Evolutionary conservation across 1,140 invertebrate genomes (phyloP).

Genomic region (Pararge aegeria): DNA sequence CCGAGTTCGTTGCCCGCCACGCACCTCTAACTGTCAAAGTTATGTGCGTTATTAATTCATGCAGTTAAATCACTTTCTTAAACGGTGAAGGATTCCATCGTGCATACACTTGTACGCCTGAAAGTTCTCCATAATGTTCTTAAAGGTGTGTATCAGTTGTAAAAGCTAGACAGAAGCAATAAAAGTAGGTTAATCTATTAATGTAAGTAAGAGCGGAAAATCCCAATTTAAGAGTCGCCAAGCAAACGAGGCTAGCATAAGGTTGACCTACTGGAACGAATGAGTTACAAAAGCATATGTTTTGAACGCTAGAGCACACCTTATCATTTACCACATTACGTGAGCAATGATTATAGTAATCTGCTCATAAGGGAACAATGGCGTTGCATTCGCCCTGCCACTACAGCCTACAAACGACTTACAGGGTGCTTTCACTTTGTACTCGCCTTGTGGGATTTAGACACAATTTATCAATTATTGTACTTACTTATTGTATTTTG

Average conservation of each 20-base stretch:
- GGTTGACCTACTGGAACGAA: constrained; percentile 58
- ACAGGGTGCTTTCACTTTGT: constrained; percentile 39
- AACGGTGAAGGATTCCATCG: no score
- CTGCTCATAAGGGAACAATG: constrained; percentile 72
- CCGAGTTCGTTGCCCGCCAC: no score
- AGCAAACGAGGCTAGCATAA: constrained; percentile 42
- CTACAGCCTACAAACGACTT: constrained; percentile 34
- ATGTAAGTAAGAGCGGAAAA: constrained; percentile 18
- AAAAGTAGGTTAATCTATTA: not conserved
- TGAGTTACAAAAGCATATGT: constrained; percentile 75
- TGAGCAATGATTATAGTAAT: constrained; percentile 77
- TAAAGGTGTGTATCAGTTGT: no score
- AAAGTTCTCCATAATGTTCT: no score
- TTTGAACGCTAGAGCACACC: constrained; percentile 68
- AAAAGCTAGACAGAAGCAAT: no score
- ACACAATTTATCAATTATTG: no score
- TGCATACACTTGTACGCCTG: no score
- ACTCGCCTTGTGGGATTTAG: no score
- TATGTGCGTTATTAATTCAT: no score
- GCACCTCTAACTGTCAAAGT: no score
- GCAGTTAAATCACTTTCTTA: no score
- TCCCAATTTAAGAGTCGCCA: constrained; percentile 47
- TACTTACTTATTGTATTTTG: no score
- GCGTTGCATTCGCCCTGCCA: constrained; percentile 55
- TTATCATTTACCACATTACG: constrained; percentile 78